Evolutionary conservation across 2,888 invertebrate species (phyloP).

Genomic region (Anaspis maculata): DNA sequence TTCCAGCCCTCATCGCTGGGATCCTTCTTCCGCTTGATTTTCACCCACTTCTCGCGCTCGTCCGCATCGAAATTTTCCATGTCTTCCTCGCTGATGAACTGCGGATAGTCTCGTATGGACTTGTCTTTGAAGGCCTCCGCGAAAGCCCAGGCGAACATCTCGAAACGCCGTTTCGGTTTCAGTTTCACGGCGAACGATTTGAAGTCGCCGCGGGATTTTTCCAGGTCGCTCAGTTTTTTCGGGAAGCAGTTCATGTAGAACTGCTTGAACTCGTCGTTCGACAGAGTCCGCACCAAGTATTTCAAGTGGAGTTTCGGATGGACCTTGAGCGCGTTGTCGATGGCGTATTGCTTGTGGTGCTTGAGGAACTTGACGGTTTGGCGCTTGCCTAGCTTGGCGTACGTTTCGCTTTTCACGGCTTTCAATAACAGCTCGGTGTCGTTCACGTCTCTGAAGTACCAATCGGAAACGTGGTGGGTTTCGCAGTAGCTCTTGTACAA

Average conservation of each 20-base stretch:
- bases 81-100: conserved; percentile 7
- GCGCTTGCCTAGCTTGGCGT: conserved; percentile 7
- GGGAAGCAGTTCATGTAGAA: conserved; percentile 5
- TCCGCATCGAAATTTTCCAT: conserved; percentile 5
- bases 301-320: conserved; percentile 5
- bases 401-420: conserved; percentile 2
- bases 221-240: too few relatives aligned
- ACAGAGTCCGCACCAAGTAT: conserved; percentile 6
- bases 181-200: too few relatives aligned
- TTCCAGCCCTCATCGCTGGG: conserved; percentile 3
- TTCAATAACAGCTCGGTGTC: not conserved
- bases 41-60: conserved; percentile 8
- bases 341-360: conserved; percentile 2
- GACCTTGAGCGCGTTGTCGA: conserved; percentile 5
- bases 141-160: too few relatives aligned
- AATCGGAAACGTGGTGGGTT: conserved; percentile 1
- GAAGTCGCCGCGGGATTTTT: too few relatives aligned
- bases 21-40: conserved; percentile 6
- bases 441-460: conserved; percentile 3
- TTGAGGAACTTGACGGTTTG: conserved; percentile 8
- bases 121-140: too few relatives aligned
- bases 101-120: conserved; percentile 8
- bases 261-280: conserved; percentile 1
- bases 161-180: too few relatives aligned
- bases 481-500: not conserved